phyloP scores from a whole-genome alignment of 2,888 invertebrate species.

The Tetramorium bicarinatum region DNA sequence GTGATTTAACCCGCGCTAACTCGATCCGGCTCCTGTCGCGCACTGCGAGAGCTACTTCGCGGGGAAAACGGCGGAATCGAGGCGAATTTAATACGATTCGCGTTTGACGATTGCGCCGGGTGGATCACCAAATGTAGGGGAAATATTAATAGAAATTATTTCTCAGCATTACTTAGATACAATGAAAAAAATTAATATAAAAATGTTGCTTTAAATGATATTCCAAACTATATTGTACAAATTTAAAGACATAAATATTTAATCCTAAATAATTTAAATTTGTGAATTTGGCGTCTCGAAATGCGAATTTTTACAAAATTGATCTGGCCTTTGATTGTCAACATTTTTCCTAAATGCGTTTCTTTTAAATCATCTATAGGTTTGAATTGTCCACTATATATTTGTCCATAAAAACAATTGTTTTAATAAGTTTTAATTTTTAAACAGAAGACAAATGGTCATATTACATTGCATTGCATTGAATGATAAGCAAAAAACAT shows the following conservation, averaged over 20 bases:
- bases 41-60: constrained; percentile 48
- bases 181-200: not conserved
- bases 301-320: too few species aligned
- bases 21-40: constrained; percentile 74
- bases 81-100: constrained; percentile 35
- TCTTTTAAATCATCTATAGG: too few species aligned
- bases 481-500: not conserved
- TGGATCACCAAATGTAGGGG: not conserved
- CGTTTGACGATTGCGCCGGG: not conserved
- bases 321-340: too few species aligned
- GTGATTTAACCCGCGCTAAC: constrained; percentile 77
- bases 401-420: too few species aligned
- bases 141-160: not conserved
- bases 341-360: too few species aligned
- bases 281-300: too few species aligned
- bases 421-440: not conserved
- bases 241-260: not conserved
- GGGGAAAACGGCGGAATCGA: constrained; percentile 46
- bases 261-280: not conserved
- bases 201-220: not conserved
- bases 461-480: not conserved
- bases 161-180: not conserved
- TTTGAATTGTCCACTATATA: too few species aligned
- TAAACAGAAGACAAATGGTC: not conserved
- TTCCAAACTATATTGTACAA: not conserved